Percentiles rank a stretch among this genome's conserved stretches.
Evolutionary conservation across 2,113 vertebrate genomes (phyloP).

Genomic region (Larimichthys crocea): DNA sequence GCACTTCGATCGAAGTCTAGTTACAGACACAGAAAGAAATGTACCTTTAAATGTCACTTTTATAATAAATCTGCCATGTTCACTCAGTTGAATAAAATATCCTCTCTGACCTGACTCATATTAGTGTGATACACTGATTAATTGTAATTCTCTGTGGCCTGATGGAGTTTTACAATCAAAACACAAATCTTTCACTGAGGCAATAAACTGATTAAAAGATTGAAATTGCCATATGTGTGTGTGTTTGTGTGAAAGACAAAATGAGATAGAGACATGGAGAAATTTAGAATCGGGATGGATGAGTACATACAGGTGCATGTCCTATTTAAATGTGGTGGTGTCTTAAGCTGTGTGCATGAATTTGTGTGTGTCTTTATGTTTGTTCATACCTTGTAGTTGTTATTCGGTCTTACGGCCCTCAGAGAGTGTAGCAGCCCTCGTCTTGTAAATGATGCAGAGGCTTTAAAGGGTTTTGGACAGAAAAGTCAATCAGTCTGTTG

Average conservation of each 20-base stretch:
- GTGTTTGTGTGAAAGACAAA: neutral
- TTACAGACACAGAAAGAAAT: slow-evolving; percentile 2
- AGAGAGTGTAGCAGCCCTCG: neutral
- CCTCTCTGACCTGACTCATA: slow-evolving; percentile 13
- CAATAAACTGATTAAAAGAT: slow-evolving; percentile 42
- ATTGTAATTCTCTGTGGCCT: slow-evolving; percentile 4
- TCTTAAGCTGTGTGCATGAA: neutral
- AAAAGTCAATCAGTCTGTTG: slow-evolving; percentile 48
- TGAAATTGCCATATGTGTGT: slow-evolving; percentile 4
- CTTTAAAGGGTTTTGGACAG: slow-evolving; percentile 39
- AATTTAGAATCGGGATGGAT: neutral
- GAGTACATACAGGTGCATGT: neutral
- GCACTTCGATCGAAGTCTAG: neutral
- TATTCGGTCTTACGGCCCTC: neutral
- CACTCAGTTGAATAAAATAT: slow-evolving; percentile 11
- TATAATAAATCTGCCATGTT: slow-evolving; percentile 6
- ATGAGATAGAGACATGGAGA: neutral
- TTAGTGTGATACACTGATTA: slow-evolving; percentile 1
- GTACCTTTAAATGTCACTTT: slow-evolving; percentile 29
- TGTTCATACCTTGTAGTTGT: neutral
- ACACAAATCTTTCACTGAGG: slow-evolving; percentile 19
- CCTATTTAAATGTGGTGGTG: neutral
- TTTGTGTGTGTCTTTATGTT: neutral
- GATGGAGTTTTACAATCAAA: slow-evolving; percentile 27
- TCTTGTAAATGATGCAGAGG: slow-evolving; percentile 27